phyloP scores from a whole-genome alignment of 2,797 vertebrate genomes.

The Pseudomugil tenellus region DNA sequence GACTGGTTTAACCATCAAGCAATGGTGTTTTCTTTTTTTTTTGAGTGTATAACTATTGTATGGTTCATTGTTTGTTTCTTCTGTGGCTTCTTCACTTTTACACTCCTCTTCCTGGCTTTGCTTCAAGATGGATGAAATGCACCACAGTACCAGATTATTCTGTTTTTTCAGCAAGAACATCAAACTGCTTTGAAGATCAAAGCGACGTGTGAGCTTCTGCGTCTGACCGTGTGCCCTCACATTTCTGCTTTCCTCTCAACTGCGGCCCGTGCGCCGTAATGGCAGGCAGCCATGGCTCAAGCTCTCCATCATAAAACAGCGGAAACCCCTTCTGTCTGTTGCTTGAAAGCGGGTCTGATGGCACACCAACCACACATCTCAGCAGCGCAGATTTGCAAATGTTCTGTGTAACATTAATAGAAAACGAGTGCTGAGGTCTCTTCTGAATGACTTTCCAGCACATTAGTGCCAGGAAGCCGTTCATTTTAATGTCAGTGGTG shows the following conservation, averaged over 20 bases:
- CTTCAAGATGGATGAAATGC: slow-evolving; percentile 37
- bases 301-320: slow-evolving; percentile 70
- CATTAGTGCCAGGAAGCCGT: slow-evolving; percentile 78
- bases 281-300: slow-evolving; percentile 57
- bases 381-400: slow-evolving; percentile 58
- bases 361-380: slow-evolving; percentile 57
- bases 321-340: slow-evolving; percentile 68
- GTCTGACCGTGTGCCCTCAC: slow-evolving; percentile 31
- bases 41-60: neutral
- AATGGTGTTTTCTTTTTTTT: neutral
- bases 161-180: slow-evolving; percentile 36
- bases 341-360: slow-evolving; percentile 68
- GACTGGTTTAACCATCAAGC: slow-evolving; percentile 5
- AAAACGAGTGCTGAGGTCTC: slow-evolving; percentile 69
- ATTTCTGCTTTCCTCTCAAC: slow-evolving; percentile 57
- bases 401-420: slow-evolving; percentile 76
- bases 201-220: slow-evolving; percentile 42
- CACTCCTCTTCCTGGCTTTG: slow-evolving; percentile 10
- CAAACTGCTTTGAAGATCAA: slow-evolving; percentile 64
- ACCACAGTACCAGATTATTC: slow-evolving; percentile 24
- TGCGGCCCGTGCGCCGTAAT: slow-evolving; percentile 30
- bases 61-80: slow-evolving; percentile 3
- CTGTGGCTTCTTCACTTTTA: slow-evolving; percentile 13
- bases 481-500: slow-evolving; percentile 75
- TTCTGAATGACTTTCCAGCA: slow-evolving; percentile 74